A percentile compares a stretch with the other conserved stretches of the same genome.
Evolutionary conservation across 2,888 invertebrate genomes (phyloP).

Genomic region (Microdon myrmicae): DNA sequence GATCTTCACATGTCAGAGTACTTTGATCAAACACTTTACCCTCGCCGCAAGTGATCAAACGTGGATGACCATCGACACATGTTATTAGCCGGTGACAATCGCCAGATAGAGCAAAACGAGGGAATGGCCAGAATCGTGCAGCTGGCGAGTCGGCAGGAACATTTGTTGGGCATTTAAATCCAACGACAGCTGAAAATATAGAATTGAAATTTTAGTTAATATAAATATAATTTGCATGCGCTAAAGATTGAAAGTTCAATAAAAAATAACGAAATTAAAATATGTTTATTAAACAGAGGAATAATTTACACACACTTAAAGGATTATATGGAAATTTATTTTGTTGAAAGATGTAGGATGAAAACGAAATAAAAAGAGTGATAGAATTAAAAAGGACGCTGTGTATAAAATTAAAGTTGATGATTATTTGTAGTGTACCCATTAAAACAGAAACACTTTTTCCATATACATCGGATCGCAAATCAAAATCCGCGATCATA

Average conservation of each 20-base stretch:
- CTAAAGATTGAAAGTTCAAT: constrained; percentile 6
- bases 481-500: too few species aligned
- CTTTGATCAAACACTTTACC: constrained; percentile 87
- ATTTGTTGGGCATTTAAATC: constrained; percentile 90
- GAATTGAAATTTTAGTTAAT: constrained; percentile 7
- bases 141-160: constrained; percentile 82
- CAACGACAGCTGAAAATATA: constrained; percentile 77
- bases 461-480: too few species aligned
- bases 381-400: too few species aligned
- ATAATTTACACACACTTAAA: too few species aligned
- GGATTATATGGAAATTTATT: too few species aligned
- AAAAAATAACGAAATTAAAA: background rate
- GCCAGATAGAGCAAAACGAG: constrained; percentile 87
- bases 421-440: too few species aligned
- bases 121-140: constrained; percentile 92
- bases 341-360: too few species aligned
- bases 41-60: constrained; percentile 87
- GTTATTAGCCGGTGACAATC: constrained; percentile 89
- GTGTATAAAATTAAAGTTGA: too few species aligned
- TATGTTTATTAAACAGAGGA: background rate
- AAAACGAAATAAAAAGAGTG: too few species aligned
- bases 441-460: too few species aligned
- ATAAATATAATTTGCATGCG: constrained; percentile 7
- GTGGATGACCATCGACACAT: constrained; percentile 89
- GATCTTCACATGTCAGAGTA: constrained; percentile 82